Conservation (phyloP, 1,140 invertebrate genomes). For the Cydia fagiglandana region DNA sequence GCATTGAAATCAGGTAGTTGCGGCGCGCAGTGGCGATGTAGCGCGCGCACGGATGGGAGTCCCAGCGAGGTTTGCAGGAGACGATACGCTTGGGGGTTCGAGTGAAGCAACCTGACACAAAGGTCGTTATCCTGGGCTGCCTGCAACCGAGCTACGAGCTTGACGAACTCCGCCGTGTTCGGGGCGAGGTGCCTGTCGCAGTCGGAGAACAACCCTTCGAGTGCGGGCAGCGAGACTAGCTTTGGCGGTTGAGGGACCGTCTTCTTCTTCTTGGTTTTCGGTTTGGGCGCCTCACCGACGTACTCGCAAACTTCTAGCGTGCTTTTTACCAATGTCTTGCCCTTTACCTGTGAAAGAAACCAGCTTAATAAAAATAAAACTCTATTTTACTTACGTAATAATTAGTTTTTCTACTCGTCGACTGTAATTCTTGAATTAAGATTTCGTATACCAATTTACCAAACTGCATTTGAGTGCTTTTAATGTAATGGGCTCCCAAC, state of each 20-base stretch:
- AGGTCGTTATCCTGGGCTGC: background rate
- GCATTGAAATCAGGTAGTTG: background rate
- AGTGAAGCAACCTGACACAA: background rate
- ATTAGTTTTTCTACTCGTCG: no score
- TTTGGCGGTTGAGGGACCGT: background rate
- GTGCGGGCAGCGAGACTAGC: background rate
- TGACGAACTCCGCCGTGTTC: background rate
- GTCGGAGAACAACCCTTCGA: background rate
- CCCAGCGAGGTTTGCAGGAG: background rate
- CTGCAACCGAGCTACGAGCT: background rate
- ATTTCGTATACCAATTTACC: no score
- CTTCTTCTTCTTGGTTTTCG: background rate
- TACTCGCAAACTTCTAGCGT: slow-evolving; percentile 19
- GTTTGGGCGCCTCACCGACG: background rate
- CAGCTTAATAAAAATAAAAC: background rate
- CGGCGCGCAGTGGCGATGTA: slow-evolving; percentile 5
- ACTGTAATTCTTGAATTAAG: no score
- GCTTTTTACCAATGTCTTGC: background rate
- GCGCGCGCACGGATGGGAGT: background rate
- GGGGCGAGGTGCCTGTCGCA: background rate
- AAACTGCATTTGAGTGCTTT: no score
- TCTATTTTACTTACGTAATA: no score
- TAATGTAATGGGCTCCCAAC: no score
- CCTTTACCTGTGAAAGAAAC: background rate
- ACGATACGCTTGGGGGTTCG: background rate